phyloP scores from a whole-genome alignment of 2,113 vertebrate genomes.

The Sitta europaea region DNA sequence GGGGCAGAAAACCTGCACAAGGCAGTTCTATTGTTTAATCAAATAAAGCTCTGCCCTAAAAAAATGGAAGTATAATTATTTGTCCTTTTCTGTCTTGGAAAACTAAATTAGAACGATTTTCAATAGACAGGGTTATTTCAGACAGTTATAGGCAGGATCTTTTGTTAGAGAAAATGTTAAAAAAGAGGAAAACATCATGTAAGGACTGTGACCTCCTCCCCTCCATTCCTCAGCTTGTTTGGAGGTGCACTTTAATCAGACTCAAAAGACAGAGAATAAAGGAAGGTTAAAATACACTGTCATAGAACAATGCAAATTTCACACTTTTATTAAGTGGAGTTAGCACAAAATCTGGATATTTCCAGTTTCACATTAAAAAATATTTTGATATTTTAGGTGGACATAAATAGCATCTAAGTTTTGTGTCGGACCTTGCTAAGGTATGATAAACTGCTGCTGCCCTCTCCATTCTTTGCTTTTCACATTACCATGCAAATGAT shows the following conservation, averaged over 20 bases:
- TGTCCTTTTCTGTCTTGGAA: background rate
- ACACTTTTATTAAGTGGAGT: background rate
- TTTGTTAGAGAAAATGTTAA: background rate
- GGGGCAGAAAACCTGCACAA: background rate
- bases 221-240: background rate
- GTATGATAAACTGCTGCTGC: background rate
- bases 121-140: background rate
- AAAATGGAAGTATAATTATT: background rate
- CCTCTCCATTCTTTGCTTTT: background rate
- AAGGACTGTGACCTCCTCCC: background rate
- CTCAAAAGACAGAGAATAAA: background rate
- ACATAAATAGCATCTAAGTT: background rate
- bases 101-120: background rate
- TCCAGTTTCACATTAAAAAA: background rate
- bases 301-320: background rate
- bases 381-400: background rate
- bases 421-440: background rate
- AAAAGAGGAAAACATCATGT: background rate
- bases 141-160: background rate
- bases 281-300: background rate
- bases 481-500: background rate
- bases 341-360: background rate
- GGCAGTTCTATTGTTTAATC: background rate
- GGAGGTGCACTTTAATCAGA: background rate
- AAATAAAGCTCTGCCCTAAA: background rate